Evolutionary conservation across 2,113 vertebrate species (phyloP).

Genomic region (Agapornis roseicollis): DNA sequence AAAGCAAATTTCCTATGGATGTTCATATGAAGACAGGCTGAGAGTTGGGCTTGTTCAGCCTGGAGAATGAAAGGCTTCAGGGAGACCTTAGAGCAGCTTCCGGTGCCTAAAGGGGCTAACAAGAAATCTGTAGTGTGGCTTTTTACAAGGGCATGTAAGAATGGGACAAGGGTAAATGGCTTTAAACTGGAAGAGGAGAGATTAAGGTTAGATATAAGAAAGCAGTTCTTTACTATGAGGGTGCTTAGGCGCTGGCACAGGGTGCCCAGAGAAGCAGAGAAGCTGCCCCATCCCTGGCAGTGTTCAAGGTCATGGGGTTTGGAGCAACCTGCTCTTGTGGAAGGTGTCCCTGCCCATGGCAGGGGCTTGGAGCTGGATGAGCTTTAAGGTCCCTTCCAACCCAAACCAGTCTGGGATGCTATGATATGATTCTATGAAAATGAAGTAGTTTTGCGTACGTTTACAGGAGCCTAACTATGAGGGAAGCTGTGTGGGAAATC

Average conservation of each 20-base stretch:
- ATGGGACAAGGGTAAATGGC: background rate
- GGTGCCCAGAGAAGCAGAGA: too few species aligned
- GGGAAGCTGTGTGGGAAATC: background rate
- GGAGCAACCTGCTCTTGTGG: background rate
- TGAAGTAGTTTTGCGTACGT: background rate
- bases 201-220: background rate
- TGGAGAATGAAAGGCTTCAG: background rate
- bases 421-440: background rate
- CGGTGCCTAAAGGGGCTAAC: background rate
- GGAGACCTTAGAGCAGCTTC: background rate
- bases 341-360: background rate
- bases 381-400: background rate
- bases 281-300: too few species aligned
- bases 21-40: background rate
- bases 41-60: background rate
- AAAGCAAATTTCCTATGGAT: background rate
- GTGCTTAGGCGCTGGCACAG: background rate
- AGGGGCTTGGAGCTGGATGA: background rate
- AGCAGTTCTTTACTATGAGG: background rate
- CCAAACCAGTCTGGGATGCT: background rate
- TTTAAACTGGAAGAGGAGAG: background rate
- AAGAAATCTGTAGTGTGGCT: background rate
- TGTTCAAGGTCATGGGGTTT: background rate
- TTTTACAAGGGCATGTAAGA: background rate
- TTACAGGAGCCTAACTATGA: background rate